Evolutionary conservation across 1,140 invertebrate species (phyloP).

Genomic region (Diorhabda carinulata): DNA sequence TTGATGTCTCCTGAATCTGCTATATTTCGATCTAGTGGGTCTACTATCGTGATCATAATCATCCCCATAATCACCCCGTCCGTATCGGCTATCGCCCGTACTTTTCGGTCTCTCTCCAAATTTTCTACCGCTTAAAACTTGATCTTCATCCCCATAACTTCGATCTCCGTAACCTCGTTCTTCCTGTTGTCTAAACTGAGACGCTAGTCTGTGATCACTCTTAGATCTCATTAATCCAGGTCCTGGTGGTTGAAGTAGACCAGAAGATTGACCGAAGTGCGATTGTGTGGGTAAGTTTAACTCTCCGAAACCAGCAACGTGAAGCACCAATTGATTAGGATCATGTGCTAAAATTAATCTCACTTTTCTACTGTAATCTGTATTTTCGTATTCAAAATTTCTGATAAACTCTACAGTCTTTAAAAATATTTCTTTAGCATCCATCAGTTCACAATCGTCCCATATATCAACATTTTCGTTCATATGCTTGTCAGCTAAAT

Average conservation of each 20-base stretch:
- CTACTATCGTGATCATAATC: constrained; percentile 59
- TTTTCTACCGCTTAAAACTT: constrained; percentile 64
- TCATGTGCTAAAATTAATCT: constrained; percentile 83
- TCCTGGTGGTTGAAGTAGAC: constrained; percentile 50
- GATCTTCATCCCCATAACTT: constrained; percentile 52
- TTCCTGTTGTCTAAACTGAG: constrained; percentile 83
- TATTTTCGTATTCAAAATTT: constrained; percentile 88
- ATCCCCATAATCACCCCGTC: constrained; percentile 57
- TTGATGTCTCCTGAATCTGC: constrained; percentile 58
- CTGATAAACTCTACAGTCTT: constrained; percentile 91
- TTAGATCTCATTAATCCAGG: constrained; percentile 79
- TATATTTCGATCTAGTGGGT: constrained; percentile 61
- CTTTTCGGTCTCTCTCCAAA: constrained; percentile 63
- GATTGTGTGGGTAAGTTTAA: constrained; percentile 68
- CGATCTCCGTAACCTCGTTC: constrained; percentile 54
- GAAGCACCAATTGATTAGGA: constrained; percentile 81
- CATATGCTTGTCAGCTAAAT: constrained; percentile 92
- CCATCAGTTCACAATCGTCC: constrained; percentile 86
- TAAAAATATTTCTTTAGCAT: constrained; percentile 90
- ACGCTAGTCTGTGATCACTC: constrained; percentile 86
- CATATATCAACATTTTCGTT: constrained; percentile 78
- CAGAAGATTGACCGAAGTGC: constrained; percentile 48
- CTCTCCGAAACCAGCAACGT: constrained; percentile 82
- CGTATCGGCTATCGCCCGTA: constrained; percentile 50
- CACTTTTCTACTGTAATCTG: constrained; percentile 81